Conservation (phyloP, 2,113 vertebrate species). For the Anhinga anhinga region DNA sequence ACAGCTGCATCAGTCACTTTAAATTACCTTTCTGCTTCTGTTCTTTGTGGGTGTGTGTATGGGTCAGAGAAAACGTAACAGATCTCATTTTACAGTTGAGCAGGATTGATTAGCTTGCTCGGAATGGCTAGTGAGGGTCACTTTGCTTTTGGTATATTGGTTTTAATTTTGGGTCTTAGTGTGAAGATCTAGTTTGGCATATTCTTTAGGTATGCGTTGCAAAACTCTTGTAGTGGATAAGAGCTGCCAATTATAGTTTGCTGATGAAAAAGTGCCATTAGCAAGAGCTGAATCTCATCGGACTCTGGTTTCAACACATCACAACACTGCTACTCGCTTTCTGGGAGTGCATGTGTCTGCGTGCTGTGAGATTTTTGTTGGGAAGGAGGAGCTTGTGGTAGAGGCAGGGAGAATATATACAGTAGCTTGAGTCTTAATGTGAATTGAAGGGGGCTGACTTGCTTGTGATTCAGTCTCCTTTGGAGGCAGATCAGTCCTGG, state of each 20-base stretch:
- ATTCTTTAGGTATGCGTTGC: background rate
- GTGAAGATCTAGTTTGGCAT: background rate
- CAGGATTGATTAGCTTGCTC: background rate
- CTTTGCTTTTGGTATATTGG: background rate
- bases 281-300: background rate
- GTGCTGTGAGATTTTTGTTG: constrained; percentile 1
- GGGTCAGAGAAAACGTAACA: background rate
- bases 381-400: constrained; percentile 2
- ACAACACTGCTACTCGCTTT: background rate
- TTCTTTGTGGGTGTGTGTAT: background rate
- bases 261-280: background rate
- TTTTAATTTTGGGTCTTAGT: background rate
- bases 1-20: background rate
- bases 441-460: background rate
- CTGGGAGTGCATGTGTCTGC: background rate
- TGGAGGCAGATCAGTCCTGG: background rate
- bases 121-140: background rate
- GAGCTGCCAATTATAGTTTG: background rate
- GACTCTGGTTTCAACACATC: background rate
- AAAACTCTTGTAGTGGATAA: background rate
- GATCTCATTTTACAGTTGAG: background rate
- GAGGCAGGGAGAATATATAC: background rate
- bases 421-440: background rate
- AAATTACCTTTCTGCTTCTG: background rate
- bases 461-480: background rate